Base-by-base conservation (phyloP, 1,140 invertebrate species). In the Myzus persicae region DNA sequence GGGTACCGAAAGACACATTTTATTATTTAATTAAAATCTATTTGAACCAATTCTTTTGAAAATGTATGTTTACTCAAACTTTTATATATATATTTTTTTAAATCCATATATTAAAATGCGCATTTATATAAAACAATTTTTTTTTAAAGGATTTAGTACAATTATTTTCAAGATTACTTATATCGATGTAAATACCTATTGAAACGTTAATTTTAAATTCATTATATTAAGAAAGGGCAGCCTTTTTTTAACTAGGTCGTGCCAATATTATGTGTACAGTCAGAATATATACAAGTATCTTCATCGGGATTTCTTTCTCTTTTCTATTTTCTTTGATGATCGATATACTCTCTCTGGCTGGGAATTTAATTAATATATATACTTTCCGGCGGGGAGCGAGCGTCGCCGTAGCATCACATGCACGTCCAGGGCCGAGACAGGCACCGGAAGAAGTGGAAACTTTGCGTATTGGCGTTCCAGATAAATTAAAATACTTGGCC, bases 401-500 rank as follows among this genome's bases (percentile, higher is more conserved):
- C 36, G 46, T 22, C 42, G 76, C 7, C 44, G 85, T 88, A 46
- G 87, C 40, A 51, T 38, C 81, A 85, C 44, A 92, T 31, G 44
- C 44, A 93, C 46, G 81, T 93, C 76, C 76, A 85, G 46, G 76
- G 26, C 8, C 24, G 36, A 38, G 76, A 40, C 22, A 24, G 46
- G 38, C 91, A 93, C 46, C n/a, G 81, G 91, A 93, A 93, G 67
- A 92, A 82, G 76, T 92, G 46, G 91, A 92, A 93, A 93, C 91
- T 93, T 93, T 84, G 91, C 84, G 91, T 93, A 93, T 93, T 48
- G 91, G 91, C 91, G 91, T 93, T 85, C 91, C 91, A 93, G 91
- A 93, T 93, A 93, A 93, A 93, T 93, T 93, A 93, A 93, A 93
- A 93, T 93, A 93, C 91, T 93, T 93, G 91, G 91, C 81, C 91